Conservation (phyloP, 2,797 vertebrate species). For the Cryptoprocta ferox region DNA sequence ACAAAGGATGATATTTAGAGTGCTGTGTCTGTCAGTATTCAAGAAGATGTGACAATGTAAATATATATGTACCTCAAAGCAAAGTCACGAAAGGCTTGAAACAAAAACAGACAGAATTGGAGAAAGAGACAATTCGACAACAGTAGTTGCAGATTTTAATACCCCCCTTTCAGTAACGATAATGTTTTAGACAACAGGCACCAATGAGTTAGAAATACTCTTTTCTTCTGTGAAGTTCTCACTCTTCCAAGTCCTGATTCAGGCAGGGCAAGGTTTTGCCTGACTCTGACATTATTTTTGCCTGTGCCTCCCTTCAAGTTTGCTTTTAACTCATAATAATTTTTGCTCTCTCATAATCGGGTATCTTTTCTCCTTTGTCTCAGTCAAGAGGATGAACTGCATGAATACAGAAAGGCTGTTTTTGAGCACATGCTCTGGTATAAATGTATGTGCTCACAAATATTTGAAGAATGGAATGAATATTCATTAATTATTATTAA, state of each 20-base stretch:
- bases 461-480: background rate
- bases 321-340: background rate
- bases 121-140: background rate
- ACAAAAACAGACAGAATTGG: background rate
- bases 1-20: background rate
- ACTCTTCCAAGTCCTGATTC: fast-evolving
- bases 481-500: background rate
- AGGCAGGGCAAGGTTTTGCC: background rate
- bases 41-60: background rate
- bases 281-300: too few species aligned
- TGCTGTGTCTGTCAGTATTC: background rate
- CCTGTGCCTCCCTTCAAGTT: background rate
- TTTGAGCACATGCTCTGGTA: background rate
- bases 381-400: background rate
- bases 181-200: background rate
- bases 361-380: background rate
- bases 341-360: background rate
- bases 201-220: fast-evolving
- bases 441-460: background rate
- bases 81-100: background rate
- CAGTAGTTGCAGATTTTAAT: background rate
- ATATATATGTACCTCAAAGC: background rate
- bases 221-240: background rate
- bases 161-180: background rate
- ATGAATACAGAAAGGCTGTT: background rate